Evolutionary conservation across 2,888 invertebrate species (phyloP), one percentile per base, ranked within the genome.

Genomic region (Pterobdella sp.): DNA sequence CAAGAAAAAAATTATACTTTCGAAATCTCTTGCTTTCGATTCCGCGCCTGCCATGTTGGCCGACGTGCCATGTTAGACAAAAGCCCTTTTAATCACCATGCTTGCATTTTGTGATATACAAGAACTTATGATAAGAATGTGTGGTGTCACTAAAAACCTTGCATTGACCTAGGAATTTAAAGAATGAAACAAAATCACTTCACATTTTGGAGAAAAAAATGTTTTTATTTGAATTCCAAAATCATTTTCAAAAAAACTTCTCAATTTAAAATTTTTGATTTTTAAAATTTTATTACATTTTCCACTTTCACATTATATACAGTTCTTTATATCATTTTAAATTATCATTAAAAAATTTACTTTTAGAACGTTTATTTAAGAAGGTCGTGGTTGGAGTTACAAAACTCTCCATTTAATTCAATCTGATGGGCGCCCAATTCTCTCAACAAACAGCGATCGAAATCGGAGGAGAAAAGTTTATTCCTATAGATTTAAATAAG

Each of bases 11-110:
- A 81, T 81, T 81, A 71, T 77, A 79, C 79, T 80, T 78, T 79
- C 81, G 81, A 81, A 81, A 81, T 81, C 81, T 81, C 81, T 81
- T 81, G 81, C 79, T 81, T 74, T 79, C 79, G 81, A 81, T 81
- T 81, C 81, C 80, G 80, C 81, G 77, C 80, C 76, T 60, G 37
- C 72, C 70, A 68, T 29, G 26, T 66, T 74, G 74, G 72, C 76
- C 64, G 76, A 69, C 76, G 80, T 80, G 77, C 78, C 78, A 79
- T 67, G 77, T 64, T 75, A 79, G 76, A 74, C 78, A 80, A 79
- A 79, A 79, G 77, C 80, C 80, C 80, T 80, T 80, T 80, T 80
- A 32, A 26, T 26, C 26, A 1, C 0, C 26, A 18, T 4, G 3
- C 29, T 26, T 1, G 1, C 2, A 2, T 49, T 29, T 56, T 31